Conservation (phyloP, 2,113 vertebrate species). For the Rattus rattus region DNA sequence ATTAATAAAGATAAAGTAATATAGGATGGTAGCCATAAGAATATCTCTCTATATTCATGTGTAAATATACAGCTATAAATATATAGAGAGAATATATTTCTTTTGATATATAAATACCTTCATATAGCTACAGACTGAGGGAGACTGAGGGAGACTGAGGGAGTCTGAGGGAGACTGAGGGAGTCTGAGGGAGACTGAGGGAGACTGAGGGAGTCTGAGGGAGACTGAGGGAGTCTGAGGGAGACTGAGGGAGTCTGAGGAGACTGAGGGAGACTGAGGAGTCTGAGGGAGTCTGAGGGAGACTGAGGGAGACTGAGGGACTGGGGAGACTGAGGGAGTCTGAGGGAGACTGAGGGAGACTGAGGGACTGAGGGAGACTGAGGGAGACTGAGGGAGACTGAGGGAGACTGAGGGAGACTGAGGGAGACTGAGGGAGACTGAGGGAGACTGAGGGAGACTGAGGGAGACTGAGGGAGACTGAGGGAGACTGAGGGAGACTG, state of each 20-base stretch:
- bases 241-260: too few species aligned
- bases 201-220: too few species aligned
- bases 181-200: neutral
- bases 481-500: neutral
- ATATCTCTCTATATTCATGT: neutral
- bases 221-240: neutral
- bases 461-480: neutral
- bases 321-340: too few species aligned
- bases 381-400: neutral
- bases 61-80: neutral
- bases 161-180: too few species aligned
- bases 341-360: neutral
- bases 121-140: neutral
- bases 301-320: rapidly evolving
- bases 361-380: neutral
- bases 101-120: neutral
- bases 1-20: neutral
- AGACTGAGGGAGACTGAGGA: neutral
- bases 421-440: neutral
- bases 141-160: too few species aligned
- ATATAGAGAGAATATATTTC: rapidly evolving
- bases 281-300: too few species aligned
- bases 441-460: neutral
- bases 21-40: neutral
- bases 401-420: neutral